These are phyloP conservation scores for Penaeus indicus DNA, from an alignment of 1,140 invertebrate genomes.

Conservation along the genomic window DNA sequence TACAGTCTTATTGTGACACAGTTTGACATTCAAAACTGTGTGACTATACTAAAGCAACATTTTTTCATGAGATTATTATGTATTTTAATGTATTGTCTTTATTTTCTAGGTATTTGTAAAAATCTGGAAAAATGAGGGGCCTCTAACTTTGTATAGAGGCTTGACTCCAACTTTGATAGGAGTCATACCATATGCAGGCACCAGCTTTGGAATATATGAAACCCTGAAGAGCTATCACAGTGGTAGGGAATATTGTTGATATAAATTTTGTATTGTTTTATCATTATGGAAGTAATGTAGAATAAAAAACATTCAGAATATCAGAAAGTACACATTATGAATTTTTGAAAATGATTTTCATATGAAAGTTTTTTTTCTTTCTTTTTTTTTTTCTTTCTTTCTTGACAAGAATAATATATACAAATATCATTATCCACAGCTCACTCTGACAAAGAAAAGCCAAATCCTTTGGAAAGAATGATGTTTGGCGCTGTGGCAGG, in stretches of 20 bases:
- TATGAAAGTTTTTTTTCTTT: not conserved
- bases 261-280: too few relatives aligned
- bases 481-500: slow-evolving; percentile 92
- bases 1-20: slow-evolving; percentile 34
- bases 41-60: not conserved
- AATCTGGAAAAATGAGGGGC: slow-evolving; percentile 86
- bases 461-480: slow-evolving; percentile 75
- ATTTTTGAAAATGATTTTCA: not conserved
- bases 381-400: not conserved
- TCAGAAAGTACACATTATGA: too few relatives aligned
- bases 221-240: slow-evolving; percentile 86
- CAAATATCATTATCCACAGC: slow-evolving; percentile 3
- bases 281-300: too few relatives aligned
- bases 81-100: not conserved
- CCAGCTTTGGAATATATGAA: slow-evolving; percentile 98
- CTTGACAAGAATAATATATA: not conserved
- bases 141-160: slow-evolving; percentile 85
- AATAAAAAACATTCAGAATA: too few relatives aligned
- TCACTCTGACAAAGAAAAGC: slow-evolving; percentile 63
- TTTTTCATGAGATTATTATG: too few relatives aligned
- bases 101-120: slow-evolving; percentile 82
- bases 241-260: slow-evolving; percentile 74
- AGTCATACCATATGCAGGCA: slow-evolving; percentile 96
- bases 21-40: not conserved
- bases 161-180: slow-evolving; percentile 92